These are phyloP conservation scores for Progne subis DNA, from an alignment of 2,113 vertebrate genomes.

Conservation along the genomic window DNA sequence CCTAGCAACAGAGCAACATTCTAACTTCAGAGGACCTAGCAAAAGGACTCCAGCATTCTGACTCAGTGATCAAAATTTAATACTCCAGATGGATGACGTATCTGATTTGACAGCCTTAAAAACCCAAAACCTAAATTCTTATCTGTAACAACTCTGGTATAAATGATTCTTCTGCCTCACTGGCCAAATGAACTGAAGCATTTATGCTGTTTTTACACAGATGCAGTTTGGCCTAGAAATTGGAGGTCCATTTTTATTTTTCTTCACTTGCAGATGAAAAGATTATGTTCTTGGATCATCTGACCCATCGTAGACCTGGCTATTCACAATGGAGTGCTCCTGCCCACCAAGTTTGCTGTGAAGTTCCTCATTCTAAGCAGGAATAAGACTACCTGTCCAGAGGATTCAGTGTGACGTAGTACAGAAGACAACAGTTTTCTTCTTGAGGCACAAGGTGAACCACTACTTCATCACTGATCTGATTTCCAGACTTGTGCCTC, in stretches of 20 bases:
- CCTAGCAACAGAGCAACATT: not conserved
- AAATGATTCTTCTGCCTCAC: not conserved
- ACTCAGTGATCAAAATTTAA: not conserved
- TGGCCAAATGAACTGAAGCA: not conserved
- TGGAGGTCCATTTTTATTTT: not conserved
- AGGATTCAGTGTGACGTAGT: not conserved
- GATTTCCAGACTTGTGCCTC: not conserved
- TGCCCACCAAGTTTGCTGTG: not conserved
- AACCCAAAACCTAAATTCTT: not conserved
- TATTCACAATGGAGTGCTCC: accelerated
- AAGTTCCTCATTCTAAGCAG: not conserved
- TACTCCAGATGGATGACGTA: not conserved
- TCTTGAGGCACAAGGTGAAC: not conserved
- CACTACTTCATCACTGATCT: not conserved
- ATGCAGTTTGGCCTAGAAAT: not conserved
- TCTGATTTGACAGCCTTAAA: not conserved
- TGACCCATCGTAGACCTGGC: not conserved
- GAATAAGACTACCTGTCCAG: not conserved
- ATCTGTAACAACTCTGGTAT: not conserved
- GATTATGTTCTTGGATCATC: not conserved
- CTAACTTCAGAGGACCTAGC: not conserved
- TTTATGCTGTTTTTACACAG: not conserved
- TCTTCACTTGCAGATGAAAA: not conserved
- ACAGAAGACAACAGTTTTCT: not conserved
- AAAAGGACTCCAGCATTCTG: not conserved